A percentile compares a stretch with the other conserved stretches of the same genome.
phyloP scores from a whole-genome alignment of 1,140 invertebrate species.

The Lanistes nyassanus region DNA sequence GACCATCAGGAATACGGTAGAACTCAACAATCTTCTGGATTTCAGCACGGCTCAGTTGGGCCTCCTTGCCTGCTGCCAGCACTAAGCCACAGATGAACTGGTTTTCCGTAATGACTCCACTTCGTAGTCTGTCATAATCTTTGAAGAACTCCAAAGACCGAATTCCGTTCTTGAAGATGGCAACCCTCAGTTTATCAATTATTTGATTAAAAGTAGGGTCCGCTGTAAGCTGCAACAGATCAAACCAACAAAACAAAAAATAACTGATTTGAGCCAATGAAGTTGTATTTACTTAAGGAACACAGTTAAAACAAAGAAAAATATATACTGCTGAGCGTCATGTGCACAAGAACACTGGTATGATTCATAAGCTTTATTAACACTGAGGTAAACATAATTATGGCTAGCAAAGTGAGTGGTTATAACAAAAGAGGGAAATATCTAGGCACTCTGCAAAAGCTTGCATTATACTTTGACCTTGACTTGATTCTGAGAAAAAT shows the following conservation, averaged over 20 bases:
- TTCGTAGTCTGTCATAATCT: slow-evolving; percentile 65
- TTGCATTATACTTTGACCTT: too few relatives aligned
- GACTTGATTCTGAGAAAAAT: too few relatives aligned
- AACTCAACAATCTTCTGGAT: slow-evolving; percentile 65
- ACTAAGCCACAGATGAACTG: slow-evolving; percentile 65
- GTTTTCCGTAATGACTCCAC: slow-evolving; percentile 65
- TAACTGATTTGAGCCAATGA: background rate
- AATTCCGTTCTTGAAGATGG: slow-evolving; percentile 65
- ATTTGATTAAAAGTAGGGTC: slow-evolving; percentile 63
- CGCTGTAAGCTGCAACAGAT: slow-evolving; percentile 42
- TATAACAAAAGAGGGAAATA: too few relatives aligned
- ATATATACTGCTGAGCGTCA: background rate
- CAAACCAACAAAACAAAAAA: slow-evolving; percentile 7
- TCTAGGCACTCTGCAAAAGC: too few relatives aligned
- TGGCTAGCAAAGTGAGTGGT: too few relatives aligned
- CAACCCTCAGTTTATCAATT: slow-evolving; percentile 63
- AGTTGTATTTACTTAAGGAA: background rate
- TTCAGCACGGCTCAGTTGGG: slow-evolving; percentile 59
- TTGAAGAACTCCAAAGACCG: slow-evolving; percentile 66
- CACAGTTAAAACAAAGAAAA: background rate
- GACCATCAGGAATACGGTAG: slow-evolving; percentile 60
- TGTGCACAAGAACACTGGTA: too few relatives aligned
- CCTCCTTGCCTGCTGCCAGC: slow-evolving; percentile 63
- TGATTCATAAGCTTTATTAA: too few relatives aligned
- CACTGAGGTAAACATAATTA: too few relatives aligned